Percentiles rank a stretch among this genome's conserved stretches.
Evolutionary conservation across 2,888 invertebrate genomes (phyloP).

Genomic region (Acronicta aceris): DNA sequence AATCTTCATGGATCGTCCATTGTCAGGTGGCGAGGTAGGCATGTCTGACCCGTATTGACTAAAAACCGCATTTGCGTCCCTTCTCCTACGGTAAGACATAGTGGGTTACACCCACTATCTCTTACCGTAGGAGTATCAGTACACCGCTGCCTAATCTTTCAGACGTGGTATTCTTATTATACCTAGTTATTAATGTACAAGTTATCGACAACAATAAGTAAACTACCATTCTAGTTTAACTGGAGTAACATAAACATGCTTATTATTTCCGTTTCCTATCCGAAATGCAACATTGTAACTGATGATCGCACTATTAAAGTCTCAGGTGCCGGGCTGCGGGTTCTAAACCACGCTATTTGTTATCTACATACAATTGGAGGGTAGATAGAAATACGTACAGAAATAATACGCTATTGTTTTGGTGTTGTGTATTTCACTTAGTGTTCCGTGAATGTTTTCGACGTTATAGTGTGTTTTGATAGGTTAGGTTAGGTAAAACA

Average conservation of each 20-base stretch:
- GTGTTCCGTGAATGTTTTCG: constrained; percentile 17
- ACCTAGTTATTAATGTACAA: too few relatives aligned
- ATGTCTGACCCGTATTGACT: too few relatives aligned
- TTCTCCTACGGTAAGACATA: too few relatives aligned
- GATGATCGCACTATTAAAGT: constrained; percentile 45
- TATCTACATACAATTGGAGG: constrained; percentile 42
- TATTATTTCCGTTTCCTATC: constrained; percentile 13
- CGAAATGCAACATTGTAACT: constrained; percentile 45
- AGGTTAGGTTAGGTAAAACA: not conserved
- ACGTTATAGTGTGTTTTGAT: constrained; percentile 16
- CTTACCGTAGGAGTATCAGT: too few relatives aligned
- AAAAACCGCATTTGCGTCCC: too few relatives aligned
- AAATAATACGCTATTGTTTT: constrained; percentile 22
- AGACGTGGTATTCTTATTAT: too few relatives aligned
- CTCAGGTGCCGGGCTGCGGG: constrained; percentile 43
- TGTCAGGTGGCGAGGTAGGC: too few relatives aligned
- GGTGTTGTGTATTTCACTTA: constrained; percentile 30
- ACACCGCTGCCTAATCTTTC: too few relatives aligned
- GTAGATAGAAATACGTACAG: constrained; percentile 26
- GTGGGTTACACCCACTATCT: too few relatives aligned
- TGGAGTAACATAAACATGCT: not conserved
- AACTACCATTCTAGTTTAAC: not conserved
- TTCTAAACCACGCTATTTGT: constrained; percentile 50
- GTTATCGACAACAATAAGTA: too few relatives aligned
- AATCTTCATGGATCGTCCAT: too few relatives aligned